A percentile compares a stretch with the other conserved stretches of the same genome.
phyloP scores from a whole-genome alignment of 1,140 invertebrate species.

The Wiebesia pumilae region DNA sequence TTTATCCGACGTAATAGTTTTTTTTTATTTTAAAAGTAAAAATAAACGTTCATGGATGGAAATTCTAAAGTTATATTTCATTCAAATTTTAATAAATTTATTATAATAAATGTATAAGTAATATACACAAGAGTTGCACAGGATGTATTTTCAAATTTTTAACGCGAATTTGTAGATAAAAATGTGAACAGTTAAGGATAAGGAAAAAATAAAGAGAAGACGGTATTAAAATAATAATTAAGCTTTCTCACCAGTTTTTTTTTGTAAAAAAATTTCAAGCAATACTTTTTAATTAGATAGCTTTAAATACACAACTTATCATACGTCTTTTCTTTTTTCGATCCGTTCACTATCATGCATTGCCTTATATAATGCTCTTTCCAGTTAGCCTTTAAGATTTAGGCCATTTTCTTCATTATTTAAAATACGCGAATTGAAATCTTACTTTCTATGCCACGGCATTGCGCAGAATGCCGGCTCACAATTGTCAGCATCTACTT shows the following conservation, averaged over 20 bases:
- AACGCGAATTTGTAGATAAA: not conserved
- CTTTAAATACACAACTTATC: slow-evolving; percentile 69
- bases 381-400: slow-evolving; percentile 54
- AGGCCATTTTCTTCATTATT: slow-evolving; percentile 66
- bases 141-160: not conserved
- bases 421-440: slow-evolving; percentile 60
- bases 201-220: not conserved
- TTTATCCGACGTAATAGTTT: no score
- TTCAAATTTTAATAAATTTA: not conserved
- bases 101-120: slow-evolving; percentile 16
- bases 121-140: slow-evolving; percentile 1
- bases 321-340: slow-evolving; percentile 56
- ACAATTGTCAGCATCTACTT: slow-evolving; percentile 53
- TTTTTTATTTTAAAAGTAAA: no score
- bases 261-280: slow-evolving; percentile 71
- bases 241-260: slow-evolving; percentile 11
- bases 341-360: slow-evolving; percentile 48
- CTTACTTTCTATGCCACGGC: slow-evolving; percentile 48
- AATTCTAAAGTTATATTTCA: no score
- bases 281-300: slow-evolving; percentile 69
- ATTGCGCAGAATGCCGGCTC: slow-evolving; percentile 38
- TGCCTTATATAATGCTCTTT: slow-evolving; percentile 45
- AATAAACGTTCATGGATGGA: no score
- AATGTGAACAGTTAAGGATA: not conserved
- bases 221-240: slow-evolving; percentile 50